Evolutionary conservation across 2,797 vertebrate genomes (phyloP), one percentile per base, ranked within the genome.

Genomic region (Channa striata): DNA sequence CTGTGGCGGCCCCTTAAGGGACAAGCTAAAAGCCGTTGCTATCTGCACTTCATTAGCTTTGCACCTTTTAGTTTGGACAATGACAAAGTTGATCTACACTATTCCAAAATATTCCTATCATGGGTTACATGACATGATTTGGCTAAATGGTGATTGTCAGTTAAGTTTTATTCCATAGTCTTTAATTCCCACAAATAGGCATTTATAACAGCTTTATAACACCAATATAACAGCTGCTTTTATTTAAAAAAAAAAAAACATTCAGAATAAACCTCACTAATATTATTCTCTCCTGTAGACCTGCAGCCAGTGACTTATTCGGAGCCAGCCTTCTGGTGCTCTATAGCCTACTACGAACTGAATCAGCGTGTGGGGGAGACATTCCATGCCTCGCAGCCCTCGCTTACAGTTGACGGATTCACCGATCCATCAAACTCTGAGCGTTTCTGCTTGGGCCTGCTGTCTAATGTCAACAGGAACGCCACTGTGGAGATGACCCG

Each of bases 401-500:
- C 97, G 0, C 93, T 99, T 78, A 99, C 97, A 0, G 98, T 99
- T 77, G 97, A 99, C 12, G 97, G 97, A 37, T 99, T 99, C 90
- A 99, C 98, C 82, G 98, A 99, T 85, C 98, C 98, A 46, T 99
- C 98, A 51, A 99, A 99, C 90, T 99, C 98, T 0, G 98, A 99
- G 83, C 94, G 98, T 44, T 99, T 99, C 92, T 99, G 98, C 83
- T 92, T 99, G 86, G 98, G 98, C 75, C 91, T 99, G 89, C 95
- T 99, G 72, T 99, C 98, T 71, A 99, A 99, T 0, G 97, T 99
- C 72, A 99, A 99, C 93, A 94, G 97, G 89, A 99, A 99, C 68
- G 97, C 97, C 83, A 99, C 97, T 1, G 97, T 99, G 91, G 97
- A 99, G 93, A 99, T 99, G 97, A 99, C 98, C 71, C 94, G 98